Evolutionary conservation across 2,888 invertebrate species (phyloP), one percentile per base, ranked within the genome.

Genomic region (Nymphalis polychloros): DNA sequence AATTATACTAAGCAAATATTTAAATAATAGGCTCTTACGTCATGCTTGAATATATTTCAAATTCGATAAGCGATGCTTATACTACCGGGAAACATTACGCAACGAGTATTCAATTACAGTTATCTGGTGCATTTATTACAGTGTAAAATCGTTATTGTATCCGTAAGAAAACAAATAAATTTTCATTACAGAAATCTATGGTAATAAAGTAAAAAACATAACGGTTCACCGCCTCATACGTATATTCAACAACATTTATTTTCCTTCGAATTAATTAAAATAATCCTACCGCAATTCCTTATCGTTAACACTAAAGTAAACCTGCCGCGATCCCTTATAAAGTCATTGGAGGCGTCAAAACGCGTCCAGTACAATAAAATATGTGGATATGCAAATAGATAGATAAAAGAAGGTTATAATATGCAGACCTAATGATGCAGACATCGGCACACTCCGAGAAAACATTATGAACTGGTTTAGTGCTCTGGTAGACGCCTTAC

Each of bases 401-500:
- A 83, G 86, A 87, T 88, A 87, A 85, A 84, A 86, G 83, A 84
- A 84, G 84, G 80, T 78, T 82, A 78, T 87, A 86, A 86, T 77
- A 80, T 85, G 82, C 81, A 78, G 77, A 84, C 78, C 81, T 84
- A 86, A 84, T 78, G 84, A 83, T 64, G 60, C 65, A 70, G 73
- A 75, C 72, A 74, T 70, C 57, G 73, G 73, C 67, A 68, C 72
- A 70, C 72, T 70, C 70, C 71, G 69, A 76, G 73, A 72, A 71
- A 70, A 63, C 71, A 72, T 70, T 72, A 72, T 75, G 77, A 79
- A 80, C 81, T 79, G 73, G 82, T 81, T 80, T 79, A 79, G 78
- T 78, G 76, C 77, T 75, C 75, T 73, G 69, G 75, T 76, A 55
- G 60, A 65, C 65, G 48, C 47, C 31, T 70, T 61, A 66, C 50